phyloP scores from a whole-genome alignment of 2,888 invertebrate genomes.

The Aspidapion aeneum region DNA sequence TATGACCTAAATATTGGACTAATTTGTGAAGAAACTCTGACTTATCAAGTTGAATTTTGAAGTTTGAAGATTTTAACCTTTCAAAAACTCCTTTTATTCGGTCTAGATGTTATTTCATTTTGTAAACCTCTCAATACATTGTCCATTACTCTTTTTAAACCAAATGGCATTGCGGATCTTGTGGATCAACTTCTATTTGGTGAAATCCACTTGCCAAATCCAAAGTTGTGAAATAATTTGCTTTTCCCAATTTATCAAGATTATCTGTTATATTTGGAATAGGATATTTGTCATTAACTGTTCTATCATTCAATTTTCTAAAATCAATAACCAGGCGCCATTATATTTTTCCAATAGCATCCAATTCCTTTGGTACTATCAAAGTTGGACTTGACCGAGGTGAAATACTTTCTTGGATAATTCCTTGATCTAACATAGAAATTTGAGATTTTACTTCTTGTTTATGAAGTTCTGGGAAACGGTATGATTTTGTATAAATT shows the following conservation, averaged over 20 bases:
- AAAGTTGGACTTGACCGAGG: not conserved
- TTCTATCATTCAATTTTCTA: not conserved
- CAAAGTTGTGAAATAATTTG: conserved; percentile 1
- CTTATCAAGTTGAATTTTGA: conserved; percentile 25
- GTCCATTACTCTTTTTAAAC: conserved; percentile 3
- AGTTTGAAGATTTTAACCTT: conserved; percentile 9
- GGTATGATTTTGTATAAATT: not conserved
- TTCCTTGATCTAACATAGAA: not conserved
- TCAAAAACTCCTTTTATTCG: conserved; percentile 12
- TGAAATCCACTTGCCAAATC: conserved; percentile 1
- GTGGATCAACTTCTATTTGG: not conserved
- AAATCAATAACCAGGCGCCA: not conserved
- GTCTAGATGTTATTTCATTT: conserved; percentile 13
- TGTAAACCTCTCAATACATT: conserved; percentile 17
- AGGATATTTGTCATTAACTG: conserved; percentile 1
- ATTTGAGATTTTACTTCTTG: not conserved
- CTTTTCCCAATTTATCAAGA: conserved; percentile 2
- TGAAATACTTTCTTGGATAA: not conserved
- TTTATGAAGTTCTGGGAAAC: conserved; percentile 2
- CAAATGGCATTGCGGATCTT: conserved; percentile 16
- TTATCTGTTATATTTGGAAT: conserved; percentile 1
- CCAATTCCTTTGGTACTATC: not conserved
- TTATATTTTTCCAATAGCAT: not conserved
- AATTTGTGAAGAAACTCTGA: conserved; percentile 21
- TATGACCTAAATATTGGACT: conserved; percentile 21